A percentile compares a stretch with the other conserved stretches of the same genome.
phyloP scores from a whole-genome alignment of 1,140 invertebrate species.

The Drosophila miranda region DNA sequence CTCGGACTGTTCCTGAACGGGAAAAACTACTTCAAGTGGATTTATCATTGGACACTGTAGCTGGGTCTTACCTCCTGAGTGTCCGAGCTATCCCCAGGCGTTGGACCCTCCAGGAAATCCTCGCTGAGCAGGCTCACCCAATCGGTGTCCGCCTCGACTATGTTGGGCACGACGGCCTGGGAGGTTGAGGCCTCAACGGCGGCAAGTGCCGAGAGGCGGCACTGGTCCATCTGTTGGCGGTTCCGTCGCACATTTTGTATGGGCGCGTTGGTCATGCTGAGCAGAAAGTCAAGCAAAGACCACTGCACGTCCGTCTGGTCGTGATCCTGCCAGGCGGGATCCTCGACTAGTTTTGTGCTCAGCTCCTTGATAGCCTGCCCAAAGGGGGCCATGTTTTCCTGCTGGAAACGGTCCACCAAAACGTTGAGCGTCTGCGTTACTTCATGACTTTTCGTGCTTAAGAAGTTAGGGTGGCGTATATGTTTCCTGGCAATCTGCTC shows the following conservation, averaged over 20 bases:
- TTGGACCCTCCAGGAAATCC: constrained; percentile 24
- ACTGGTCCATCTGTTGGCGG: constrained; percentile 20
- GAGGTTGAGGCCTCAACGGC: neutral
- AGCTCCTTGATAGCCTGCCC: constrained; percentile 45
- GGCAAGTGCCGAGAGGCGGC: neutral
- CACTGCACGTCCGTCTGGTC: constrained; percentile 59
- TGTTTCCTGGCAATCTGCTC: constrained; percentile 47
- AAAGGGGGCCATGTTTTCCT: constrained; percentile 49
- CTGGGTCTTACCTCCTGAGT: constrained; percentile 27
- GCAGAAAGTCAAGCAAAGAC: constrained; percentile 70
- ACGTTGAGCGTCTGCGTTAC: constrained; percentile 53
- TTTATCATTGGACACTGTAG: neutral
- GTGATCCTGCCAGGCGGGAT: constrained; percentile 39
- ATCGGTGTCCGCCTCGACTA: constrained; percentile 21
- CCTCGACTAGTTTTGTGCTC: constrained; percentile 38
- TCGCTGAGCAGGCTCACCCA: constrained; percentile 49
- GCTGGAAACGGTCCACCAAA: constrained; percentile 63
- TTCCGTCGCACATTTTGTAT: constrained; percentile 59
- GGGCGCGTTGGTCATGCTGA: constrained; percentile 55
- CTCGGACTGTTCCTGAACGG: constrained; percentile 50
- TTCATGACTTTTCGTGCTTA: constrained; percentile 53
- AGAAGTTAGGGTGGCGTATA: constrained; percentile 46
- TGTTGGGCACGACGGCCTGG: neutral
- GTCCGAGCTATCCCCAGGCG: constrained; percentile 2
- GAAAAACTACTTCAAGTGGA: constrained; percentile 3